phyloP scores from a whole-genome alignment of 1,140 invertebrate genomes.

The Berghia stephanieae region DNA sequence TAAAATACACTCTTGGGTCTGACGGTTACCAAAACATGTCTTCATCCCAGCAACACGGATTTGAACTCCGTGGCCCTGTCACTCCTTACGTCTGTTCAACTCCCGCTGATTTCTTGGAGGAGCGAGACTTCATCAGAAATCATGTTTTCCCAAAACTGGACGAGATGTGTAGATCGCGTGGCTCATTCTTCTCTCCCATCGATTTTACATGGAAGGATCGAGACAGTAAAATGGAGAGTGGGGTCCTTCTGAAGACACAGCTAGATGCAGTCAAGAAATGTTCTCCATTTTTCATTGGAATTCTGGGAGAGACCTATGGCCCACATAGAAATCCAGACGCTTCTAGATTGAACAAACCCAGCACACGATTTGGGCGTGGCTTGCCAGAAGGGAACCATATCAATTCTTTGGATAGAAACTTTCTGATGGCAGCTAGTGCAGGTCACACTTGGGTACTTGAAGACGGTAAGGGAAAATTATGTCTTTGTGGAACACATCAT shows the following conservation, averaged over 20 bases:
- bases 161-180: constrained; percentile 47
- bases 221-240: constrained; percentile 43
- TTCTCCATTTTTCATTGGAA: constrained; percentile 61
- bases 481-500: no score
- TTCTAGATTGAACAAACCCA: neutral
- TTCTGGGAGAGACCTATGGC: constrained; percentile 64
- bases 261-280: constrained; percentile 55
- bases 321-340: constrained; percentile 41
- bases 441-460: constrained; percentile 60
- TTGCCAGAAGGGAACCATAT: neutral
- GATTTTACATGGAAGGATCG: constrained; percentile 54
- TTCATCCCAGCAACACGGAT: no score
- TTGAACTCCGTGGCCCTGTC: constrained; percentile 50
- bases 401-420: constrained; percentile 59
- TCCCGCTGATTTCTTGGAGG: constrained; percentile 55
- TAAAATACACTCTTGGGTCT: no score
- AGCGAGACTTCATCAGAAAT: constrained; percentile 50
- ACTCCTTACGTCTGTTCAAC: constrained; percentile 61
- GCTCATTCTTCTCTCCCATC: constrained; percentile 52
- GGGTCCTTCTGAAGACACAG: constrained; percentile 50
- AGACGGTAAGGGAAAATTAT: constrained; percentile 39
- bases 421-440: constrained; percentile 51
- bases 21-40: no score
- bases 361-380: no score
- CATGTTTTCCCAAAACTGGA: constrained; percentile 55